phyloP scores from a whole-genome alignment of 2,888 invertebrate genomes.

The Caenorhabditis plicata region DNA sequence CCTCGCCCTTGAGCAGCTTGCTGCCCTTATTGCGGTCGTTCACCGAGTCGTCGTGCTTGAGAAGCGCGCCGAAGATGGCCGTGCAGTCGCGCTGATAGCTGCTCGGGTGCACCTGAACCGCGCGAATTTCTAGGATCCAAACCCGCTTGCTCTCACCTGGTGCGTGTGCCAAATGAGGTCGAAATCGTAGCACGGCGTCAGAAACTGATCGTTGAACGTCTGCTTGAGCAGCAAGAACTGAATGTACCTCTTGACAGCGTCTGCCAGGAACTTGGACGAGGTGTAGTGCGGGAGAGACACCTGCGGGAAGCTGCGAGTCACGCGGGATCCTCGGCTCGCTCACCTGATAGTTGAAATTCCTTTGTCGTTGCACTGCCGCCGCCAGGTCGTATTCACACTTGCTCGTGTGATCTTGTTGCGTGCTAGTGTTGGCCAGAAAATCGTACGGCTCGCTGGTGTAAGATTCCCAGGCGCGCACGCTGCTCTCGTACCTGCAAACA shows the following conservation, averaged over 20 bases:
- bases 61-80: constrained; percentile 63
- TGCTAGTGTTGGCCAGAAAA: constrained; percentile 57
- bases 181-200: constrained; percentile 70
- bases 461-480: constrained; percentile 48
- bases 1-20: constrained; percentile 67
- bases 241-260: constrained; percentile 64
- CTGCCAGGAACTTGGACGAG: constrained; percentile 67
- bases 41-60: constrained; percentile 69
- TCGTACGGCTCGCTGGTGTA: constrained; percentile 64
- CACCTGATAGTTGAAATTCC: constrained; percentile 69
- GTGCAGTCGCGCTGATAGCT: constrained; percentile 59
- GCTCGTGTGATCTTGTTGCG: constrained; percentile 40
- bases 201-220: constrained; percentile 67
- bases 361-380: constrained; percentile 67
- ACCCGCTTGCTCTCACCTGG: constrained; percentile 63
- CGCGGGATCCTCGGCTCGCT: too few relatives aligned
- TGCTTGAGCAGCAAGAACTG: constrained; percentile 67
- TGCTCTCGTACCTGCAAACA: constrained; percentile 44
- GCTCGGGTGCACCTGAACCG: constrained; percentile 57
- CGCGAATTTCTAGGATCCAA: constrained; percentile 2
- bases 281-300: constrained; percentile 69
- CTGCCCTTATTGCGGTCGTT: constrained; percentile 68
- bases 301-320: too few relatives aligned
- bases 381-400: constrained; percentile 67
- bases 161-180: constrained; percentile 70